These are phyloP conservation scores for Sarcoramphus papa DNA, from an alignment of 2,797 vertebrate genomes.

Conservation along the genomic window DNA sequence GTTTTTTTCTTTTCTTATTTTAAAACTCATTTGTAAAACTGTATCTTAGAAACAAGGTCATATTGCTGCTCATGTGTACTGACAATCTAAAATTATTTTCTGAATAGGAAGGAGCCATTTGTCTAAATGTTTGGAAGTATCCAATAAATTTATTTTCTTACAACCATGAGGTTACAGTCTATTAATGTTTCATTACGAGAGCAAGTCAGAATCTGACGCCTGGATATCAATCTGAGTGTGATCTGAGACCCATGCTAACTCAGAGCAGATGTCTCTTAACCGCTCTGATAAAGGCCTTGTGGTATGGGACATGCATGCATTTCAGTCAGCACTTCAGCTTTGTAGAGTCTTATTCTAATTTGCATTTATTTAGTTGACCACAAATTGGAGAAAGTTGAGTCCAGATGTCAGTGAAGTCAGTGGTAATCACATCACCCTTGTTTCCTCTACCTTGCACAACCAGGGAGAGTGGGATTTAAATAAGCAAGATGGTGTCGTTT, in stretches of 20 bases:
- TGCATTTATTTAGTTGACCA: neutral
- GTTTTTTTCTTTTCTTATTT: neutral
- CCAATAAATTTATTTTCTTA: neutral
- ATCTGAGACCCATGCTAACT: neutral
- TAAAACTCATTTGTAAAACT: neutral
- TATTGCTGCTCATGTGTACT: neutral
- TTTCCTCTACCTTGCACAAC: neutral
- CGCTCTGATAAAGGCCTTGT: neutral
- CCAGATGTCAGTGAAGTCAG: neutral
- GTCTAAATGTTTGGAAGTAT: neutral
- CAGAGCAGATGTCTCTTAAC: neutral
- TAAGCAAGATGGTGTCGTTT: neutral
- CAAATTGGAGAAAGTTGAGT: neutral
- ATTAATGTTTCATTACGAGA: neutral
- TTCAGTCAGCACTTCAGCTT: neutral
- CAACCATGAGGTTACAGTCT: neutral
- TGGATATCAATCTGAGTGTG: neutral
- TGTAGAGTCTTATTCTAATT: neutral
- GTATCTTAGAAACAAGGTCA: neutral
- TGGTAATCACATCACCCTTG: neutral
- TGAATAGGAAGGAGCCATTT: neutral
- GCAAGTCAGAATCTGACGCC: neutral
- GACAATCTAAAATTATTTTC: neutral
- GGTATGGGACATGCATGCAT: accelerated
- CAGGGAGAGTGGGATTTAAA: neutral